Base-by-base conservation (phyloP, 2,797 vertebrate genomes). In the Pseudomugil tenellus region DNA sequence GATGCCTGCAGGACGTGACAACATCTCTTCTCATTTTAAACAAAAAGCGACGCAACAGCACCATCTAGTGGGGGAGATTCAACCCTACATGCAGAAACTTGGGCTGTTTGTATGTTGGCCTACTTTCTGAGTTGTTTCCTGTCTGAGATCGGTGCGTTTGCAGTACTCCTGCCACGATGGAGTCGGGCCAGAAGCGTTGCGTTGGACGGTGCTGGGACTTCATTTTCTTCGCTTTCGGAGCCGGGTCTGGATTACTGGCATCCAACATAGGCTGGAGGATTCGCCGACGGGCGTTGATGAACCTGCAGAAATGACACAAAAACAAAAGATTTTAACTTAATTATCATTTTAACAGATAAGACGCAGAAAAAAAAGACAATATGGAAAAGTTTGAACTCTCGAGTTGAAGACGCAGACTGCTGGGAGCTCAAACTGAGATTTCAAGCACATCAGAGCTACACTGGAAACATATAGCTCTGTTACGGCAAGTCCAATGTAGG, bases 181-280 rank as follows among this genome's bases (percentile, higher is more conserved):
- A 99, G 93, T 99, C 98, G 1, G 98, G 98, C 98, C 98, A 99
- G 94, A 99, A 99, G 55, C 98, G 92, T 76, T 99, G 97, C 0
- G 97, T 99, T 17, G 98, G 98, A 28, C 98, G 95, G 89, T 99
- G 97, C 92, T 99, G 98, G 9, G 97, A 98, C 90, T 99, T 99
- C 92, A 99, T 99, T 90, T 99, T 99, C 96, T 99, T 99, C 28
- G 97, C 96, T 94, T 99, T 99, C 2, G 98, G 97, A 60, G 96
- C 96, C 1, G 98, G 97, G 79, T 98, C 98, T 0, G 98, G 97
- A 90, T 99, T 99, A 91, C 97, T 98, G 91, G 98, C 97, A 0
- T 99, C 98, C 0, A 99, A 85, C 97, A 99, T 99, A 0, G 97
- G 98, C 89, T 99, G 98, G 58, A 99, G 94, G 72, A 99, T 99